Base-by-base conservation (phyloP, 2,888 invertebrate species). In the Vanessa cardui region DNA sequence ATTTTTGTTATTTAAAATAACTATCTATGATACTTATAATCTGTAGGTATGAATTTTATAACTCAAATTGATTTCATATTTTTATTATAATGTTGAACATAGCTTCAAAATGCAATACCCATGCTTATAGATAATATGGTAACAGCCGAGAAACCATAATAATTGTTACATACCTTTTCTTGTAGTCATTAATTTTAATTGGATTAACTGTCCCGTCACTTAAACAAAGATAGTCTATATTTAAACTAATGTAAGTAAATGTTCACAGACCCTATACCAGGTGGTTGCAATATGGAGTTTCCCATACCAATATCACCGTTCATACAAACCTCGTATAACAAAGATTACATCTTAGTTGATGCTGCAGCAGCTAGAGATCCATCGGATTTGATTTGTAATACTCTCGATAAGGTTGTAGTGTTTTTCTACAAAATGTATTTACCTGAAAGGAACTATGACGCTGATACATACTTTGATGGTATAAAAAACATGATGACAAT, bases 281-380 rank as follows among this genome's bases (percentile, higher is more conserved):
- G 97, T 49, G 97, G 96, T 20, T 97, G 97, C 81, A 96, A 96
- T 78, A 93, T 95, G 93, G 95, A 95, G 77, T 95, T 95, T 74
- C 84, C 94, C 50, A 79, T 94, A 18, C 87, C 93, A 73, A 90
- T 93, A 72, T 94, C 95, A 9, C 96, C 97, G 0, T 95, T 92
- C 78, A 90, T 95, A 77, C 80, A 58, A 74, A 88, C 73, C 73
- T 87, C 66, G 0, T 92, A 81, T n/a, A 77, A 80, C 47, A 76
- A 77, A 58, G 80, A 86, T 26, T 86, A 84, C 60, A 88, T 96
- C 8, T 82, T 79, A 18, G 93, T 96, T 1, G 94, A 94, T 61
- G 92, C 91, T 5, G 91, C 94, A 56, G 89, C 94, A 0, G 89
- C 94, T 0, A 88, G 93, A 39, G 73, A 80, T 4, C 78, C 84